These are phyloP conservation scores for Cantharis rustica DNA, from an alignment of 2,888 invertebrate species.

Conservation along the genomic window DNA sequence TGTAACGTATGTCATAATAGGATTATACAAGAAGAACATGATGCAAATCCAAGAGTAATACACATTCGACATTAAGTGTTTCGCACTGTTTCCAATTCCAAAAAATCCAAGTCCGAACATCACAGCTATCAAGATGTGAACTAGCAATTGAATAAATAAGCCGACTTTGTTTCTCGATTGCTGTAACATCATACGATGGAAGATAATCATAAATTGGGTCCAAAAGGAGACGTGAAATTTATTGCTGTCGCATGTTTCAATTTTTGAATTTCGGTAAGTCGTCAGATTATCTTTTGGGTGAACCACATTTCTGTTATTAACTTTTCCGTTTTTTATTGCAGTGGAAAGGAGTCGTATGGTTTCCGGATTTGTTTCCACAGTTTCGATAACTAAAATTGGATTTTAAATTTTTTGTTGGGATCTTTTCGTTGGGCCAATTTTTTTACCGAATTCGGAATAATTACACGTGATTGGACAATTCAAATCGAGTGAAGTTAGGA, in stretches of 20 bases:
- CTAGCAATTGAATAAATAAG: slow-evolving; percentile 62
- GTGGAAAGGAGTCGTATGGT: slow-evolving; percentile 45
- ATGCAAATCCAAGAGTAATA: slow-evolving; percentile 64
- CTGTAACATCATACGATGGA: slow-evolving; percentile 62
- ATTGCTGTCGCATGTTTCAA: background rate
- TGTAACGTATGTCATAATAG: slow-evolving; percentile 65
- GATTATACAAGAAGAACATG: slow-evolving; percentile 68
- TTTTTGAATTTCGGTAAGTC: background rate
- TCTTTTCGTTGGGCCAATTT: slow-evolving; percentile 1
- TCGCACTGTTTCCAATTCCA: slow-evolving; percentile 63
- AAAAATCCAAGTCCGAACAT: slow-evolving; percentile 64
- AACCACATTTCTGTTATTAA: slow-evolving; percentile 36
- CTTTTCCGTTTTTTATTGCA: slow-evolving; percentile 54
- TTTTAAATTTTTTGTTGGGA: background rate
- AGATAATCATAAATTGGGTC: slow-evolving; percentile 61
- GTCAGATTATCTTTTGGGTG: no score
- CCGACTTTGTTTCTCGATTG: slow-evolving; percentile 58
- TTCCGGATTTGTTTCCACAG: slow-evolving; percentile 48
- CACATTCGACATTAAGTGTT: slow-evolving; percentile 62
- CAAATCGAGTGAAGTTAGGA: no score
- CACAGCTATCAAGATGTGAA: slow-evolving; percentile 61
- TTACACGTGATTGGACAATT: slow-evolving; percentile 59
- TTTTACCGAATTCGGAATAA: slow-evolving; percentile 71
- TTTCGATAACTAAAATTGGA: slow-evolving; percentile 52
- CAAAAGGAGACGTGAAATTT: slow-evolving; percentile 54